A percentile compares a stretch with the other conserved stretches of the same genome.
phyloP scores from a whole-genome alignment of 2,888 invertebrate genomes.

The Blastobasis lacticolella region DNA sequence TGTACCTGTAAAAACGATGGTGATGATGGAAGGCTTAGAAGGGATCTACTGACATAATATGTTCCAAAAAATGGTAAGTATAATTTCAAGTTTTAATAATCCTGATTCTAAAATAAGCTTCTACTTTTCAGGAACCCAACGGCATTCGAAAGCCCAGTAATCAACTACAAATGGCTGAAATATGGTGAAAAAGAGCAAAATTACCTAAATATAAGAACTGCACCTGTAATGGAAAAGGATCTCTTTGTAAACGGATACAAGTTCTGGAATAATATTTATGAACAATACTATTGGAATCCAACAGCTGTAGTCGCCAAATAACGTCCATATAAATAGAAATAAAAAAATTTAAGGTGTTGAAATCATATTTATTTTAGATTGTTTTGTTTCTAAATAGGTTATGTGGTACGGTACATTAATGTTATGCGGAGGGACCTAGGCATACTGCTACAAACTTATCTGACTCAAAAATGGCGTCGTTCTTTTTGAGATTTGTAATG shows the following conservation, averaged over 20 bases:
- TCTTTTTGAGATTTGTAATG: no score
- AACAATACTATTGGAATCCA: slow-evolving; percentile 52
- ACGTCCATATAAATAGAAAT: neutral
- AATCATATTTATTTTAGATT: neutral
- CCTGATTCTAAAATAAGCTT: neutral
- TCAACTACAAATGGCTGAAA: slow-evolving; percentile 43
- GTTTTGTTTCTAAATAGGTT: neutral
- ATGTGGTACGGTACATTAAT: neutral
- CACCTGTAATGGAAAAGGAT: slow-evolving; percentile 36
- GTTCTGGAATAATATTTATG: slow-evolving; percentile 53
- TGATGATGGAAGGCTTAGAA: no score
- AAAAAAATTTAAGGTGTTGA: neutral
- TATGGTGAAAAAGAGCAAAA: slow-evolving; percentile 39
- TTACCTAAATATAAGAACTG: slow-evolving; percentile 46
- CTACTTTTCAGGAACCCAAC: slow-evolving; percentile 53
- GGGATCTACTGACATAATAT: no score
- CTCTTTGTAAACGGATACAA: slow-evolving; percentile 36
- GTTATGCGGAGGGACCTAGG: neutral
- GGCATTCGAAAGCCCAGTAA: slow-evolving; percentile 43
- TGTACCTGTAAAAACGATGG: no score
- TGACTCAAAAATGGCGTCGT: neutral
- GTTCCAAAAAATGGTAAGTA: no score
- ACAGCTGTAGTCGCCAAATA: slow-evolving; percentile 13
- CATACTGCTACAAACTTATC: neutral
- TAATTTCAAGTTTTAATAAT: neutral